Percentiles rank a stretch among this genome's conserved stretches.
phyloP scores from a whole-genome alignment of 2,113 vertebrate genomes.

The Hippocampus guttulatus region DNA sequence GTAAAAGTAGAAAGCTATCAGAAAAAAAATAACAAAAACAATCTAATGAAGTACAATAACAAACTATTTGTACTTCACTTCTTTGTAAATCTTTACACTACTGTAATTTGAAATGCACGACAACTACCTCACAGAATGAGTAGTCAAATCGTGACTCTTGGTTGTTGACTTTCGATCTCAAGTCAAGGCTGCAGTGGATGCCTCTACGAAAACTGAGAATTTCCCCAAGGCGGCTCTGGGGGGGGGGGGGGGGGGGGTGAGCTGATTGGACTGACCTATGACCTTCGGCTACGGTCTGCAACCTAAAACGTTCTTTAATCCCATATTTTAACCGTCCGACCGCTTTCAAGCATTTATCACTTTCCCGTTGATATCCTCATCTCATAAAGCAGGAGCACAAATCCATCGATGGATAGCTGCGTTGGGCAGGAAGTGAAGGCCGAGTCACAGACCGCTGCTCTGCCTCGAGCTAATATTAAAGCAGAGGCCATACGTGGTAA shows the following conservation, averaged over 20 bases:
- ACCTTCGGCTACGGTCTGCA: neutral
- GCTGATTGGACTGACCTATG: neutral
- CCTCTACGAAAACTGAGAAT: neutral
- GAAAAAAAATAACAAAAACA: too few relatives aligned
- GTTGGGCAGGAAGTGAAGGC: slow-evolving; percentile 32
- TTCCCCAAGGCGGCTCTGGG: neutral
- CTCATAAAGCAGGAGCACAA: slow-evolving; percentile 35
- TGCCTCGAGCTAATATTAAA: slow-evolving; percentile 71
- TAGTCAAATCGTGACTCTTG: neutral
- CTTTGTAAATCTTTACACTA: neutral
- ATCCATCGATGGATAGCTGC: slow-evolving; percentile 29
- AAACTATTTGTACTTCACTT: too few relatives aligned
- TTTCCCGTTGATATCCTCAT: slow-evolving; percentile 8
- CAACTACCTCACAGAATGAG: neutral
- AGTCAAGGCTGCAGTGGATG: neutral
- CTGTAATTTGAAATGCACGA: neutral
- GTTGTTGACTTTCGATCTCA: neutral
- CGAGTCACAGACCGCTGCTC: slow-evolving; percentile 52
- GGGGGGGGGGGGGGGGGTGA: too few relatives aligned
- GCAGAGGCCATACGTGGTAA: slow-evolving; percentile 69
- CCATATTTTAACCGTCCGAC: slow-evolving; percentile 4
- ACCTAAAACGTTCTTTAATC: neutral
- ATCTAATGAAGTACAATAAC: too few relatives aligned
- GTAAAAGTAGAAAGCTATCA: too few relatives aligned
- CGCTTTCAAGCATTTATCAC: neutral